Base-by-base conservation (phyloP, 2,797 vertebrate species). In the Brachyalestes nurse region DNA sequence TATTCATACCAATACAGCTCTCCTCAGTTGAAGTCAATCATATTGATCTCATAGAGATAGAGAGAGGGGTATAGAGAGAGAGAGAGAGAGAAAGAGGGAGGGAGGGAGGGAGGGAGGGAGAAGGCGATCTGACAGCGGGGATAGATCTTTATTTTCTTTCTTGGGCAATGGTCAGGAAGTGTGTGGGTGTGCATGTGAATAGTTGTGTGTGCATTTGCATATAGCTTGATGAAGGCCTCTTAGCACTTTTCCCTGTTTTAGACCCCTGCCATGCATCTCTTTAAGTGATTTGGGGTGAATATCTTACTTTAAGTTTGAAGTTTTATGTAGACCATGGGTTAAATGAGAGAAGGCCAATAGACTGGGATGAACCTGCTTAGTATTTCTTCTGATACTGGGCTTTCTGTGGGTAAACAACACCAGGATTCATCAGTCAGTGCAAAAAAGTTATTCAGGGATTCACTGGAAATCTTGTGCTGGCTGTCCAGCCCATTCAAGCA, bases 221-320 rank as follows among this genome's bases (percentile, higher is more conserved):
- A 64, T 45, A 73, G 77, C 84, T 82, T 81, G 14, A 89, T 88
- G 87, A 80, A 47, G 83, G 86, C 90, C 91, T 87, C 88, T 82
- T 86, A 90, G 88, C 61, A 19, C 25, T 34, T 64, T 64, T 38
- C 23, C 28, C 1, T 61, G 14, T 61, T 90, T 93, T 91, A 93
- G 90, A 65, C 69, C 88, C 90, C 88, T 89, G 90, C 90, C 13
- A 81, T 85, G 90, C 90, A 88, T 88, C 88, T 88, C 87, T 90
- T 88, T 89, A 90, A 93, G 89, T 91, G 90, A 93, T 92, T 91
- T 90, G 88, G 90, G 90, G 88, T 92, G 84, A 90, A 90, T 89
- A 87, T 88, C 90, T 88, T 88, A 89, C 34, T 92, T 91, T 91
- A 91, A 92, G n/a, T n/a, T n/a, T n/a, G 91, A 93, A 86, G 23